A percentile compares a stretch with the other conserved stretches of the same genome.
These are phyloP conservation scores for Lobophora halterata DNA, from an alignment of 2,888 invertebrate species.

Conservation along the genomic window DNA sequence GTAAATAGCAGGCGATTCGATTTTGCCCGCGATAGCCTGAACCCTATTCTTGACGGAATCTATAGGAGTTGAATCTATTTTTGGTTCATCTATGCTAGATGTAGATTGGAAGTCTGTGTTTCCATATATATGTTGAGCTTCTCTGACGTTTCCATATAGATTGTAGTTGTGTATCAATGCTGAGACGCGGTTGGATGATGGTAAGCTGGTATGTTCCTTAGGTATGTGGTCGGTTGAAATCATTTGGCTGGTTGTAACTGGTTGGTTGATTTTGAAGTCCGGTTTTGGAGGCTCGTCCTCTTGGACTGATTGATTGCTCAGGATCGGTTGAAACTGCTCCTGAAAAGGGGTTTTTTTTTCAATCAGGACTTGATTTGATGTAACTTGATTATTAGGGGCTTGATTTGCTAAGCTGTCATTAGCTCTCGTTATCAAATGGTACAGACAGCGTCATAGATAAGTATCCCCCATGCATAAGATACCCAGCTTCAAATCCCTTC, in stretches of 20 bases:
- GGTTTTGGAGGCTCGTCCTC: constrained; percentile 63
- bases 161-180: constrained; percentile 74
- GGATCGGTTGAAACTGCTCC: constrained; percentile 36
- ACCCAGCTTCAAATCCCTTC: too few species aligned
- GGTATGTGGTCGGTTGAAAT: constrained; percentile 42
- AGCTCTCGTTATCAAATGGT: too few species aligned
- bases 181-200: constrained; percentile 65
- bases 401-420: too few species aligned
- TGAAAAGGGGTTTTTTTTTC: too few species aligned
- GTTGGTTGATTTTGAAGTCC: constrained; percentile 74
- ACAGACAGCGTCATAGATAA: too few species aligned
- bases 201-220: constrained; percentile 68
- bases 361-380: too few species aligned
- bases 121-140: constrained; percentile 71
- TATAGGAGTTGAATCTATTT: constrained; percentile 62
- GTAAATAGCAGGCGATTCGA: constrained; percentile 68
- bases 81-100: constrained; percentile 54
- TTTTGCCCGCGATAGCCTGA: constrained; percentile 65
- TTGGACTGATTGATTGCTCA: constrained; percentile 53
- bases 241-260: constrained; percentile 62
- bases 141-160: constrained; percentile 66
- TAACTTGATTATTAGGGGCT: too few species aligned
- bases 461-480: too few species aligned
- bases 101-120: constrained; percentile 63
- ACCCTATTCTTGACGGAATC: constrained; percentile 71